Conservation (phyloP, 2,113 vertebrate species). For the Otis tarda region DNA sequence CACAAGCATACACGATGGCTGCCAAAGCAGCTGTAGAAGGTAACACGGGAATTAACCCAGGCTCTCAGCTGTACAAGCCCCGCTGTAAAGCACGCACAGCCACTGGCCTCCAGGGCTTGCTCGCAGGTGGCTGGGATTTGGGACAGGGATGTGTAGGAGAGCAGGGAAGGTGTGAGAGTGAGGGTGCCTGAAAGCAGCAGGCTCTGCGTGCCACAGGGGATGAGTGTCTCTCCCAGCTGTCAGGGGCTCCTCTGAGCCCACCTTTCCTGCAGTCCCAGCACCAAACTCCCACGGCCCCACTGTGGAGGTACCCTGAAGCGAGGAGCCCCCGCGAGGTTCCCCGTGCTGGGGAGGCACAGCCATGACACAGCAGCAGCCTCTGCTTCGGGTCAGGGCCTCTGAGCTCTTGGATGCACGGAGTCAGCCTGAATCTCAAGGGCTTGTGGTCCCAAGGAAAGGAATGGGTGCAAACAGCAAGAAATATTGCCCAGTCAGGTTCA, state of each 20-base stretch:
- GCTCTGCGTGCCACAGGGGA: fast-evolving
- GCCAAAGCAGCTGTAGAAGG: neutral
- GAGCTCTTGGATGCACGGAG: neutral
- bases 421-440: neutral
- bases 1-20: neutral
- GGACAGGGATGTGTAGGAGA: neutral
- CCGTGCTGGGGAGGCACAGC: neutral
- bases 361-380: neutral
- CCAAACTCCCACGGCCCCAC: neutral
- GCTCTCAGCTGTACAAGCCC: neutral
- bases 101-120: neutral
- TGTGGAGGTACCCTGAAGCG: neutral
- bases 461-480: neutral
- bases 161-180: neutral
- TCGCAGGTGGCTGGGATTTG: neutral
- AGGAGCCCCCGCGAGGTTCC: neutral
- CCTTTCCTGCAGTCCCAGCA: neutral
- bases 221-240: neutral
- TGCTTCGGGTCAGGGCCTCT: neutral
- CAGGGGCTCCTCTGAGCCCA: neutral
- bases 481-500: fast-evolving
- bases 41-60: neutral
- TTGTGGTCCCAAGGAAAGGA: neutral
- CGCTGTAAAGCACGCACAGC: neutral
- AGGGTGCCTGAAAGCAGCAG: neutral